phyloP scores from a whole-genome alignment of 2,797 vertebrate species.

The Microcaecilia unicolor region DNA sequence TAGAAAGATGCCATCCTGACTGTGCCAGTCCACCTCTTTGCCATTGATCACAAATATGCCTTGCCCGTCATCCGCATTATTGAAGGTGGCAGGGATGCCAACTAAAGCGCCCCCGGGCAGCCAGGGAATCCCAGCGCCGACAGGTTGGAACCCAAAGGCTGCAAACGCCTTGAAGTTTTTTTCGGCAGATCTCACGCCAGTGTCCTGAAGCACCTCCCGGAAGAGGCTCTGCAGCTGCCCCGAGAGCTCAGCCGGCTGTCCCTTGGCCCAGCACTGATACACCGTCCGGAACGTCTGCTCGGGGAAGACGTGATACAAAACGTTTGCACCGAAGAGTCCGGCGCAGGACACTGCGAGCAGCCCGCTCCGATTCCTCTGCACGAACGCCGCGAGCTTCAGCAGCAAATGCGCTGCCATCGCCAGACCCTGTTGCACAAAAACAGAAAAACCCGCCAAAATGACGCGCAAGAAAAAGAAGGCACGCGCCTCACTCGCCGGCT shows the following conservation, averaged over 20 bases:
- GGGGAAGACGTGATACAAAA: slow-evolving; percentile 75
- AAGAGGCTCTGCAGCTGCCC: slow-evolving; percentile 62
- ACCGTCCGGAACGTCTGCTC: slow-evolving; percentile 60
- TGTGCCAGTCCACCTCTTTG: slow-evolving; percentile 70
- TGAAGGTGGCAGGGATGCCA: slow-evolving; percentile 81
- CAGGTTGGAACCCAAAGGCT: slow-evolving; percentile 75
- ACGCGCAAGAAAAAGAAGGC: no score
- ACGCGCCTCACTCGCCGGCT: no score
- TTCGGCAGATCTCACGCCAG: slow-evolving; percentile 30
- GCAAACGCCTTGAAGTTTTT: slow-evolving; percentile 68
- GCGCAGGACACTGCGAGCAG: slow-evolving; percentile 65
- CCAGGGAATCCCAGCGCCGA: slow-evolving; percentile 79
- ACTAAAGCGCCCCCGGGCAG: slow-evolving; percentile 69
- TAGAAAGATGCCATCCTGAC: slow-evolving; percentile 50
- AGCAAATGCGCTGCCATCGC: slow-evolving; percentile 44
- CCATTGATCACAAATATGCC: slow-evolving; percentile 69
- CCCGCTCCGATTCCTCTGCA: slow-evolving; percentile 70
- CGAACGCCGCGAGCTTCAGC: slow-evolving; percentile 45
- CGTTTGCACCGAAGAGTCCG: slow-evolving; percentile 68
- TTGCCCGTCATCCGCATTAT: slow-evolving; percentile 47
- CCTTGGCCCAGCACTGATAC: slow-evolving; percentile 80
- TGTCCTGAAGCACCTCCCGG: slow-evolving; percentile 68
- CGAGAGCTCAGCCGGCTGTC: slow-evolving; percentile 58
- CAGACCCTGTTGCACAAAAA: slow-evolving; percentile 28
- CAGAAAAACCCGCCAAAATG: no score